Evolutionary conservation across 2,888 invertebrate species (phyloP).

Genomic region (Syritta pipiens): DNA sequence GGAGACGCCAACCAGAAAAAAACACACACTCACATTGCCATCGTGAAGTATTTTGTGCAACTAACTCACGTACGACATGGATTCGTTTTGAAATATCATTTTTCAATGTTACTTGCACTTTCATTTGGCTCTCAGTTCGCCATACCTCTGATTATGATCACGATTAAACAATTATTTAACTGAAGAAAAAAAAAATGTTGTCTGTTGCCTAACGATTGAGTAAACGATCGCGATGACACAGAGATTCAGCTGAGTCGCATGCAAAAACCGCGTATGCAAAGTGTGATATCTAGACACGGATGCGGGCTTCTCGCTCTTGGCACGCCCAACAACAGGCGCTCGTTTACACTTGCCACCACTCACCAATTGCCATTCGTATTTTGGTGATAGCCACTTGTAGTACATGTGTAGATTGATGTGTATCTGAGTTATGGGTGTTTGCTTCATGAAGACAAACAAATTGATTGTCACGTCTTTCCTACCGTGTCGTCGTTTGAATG

Average conservation of each 20-base stretch:
- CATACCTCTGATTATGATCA: too few species aligned
- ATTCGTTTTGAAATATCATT: slow-evolving; percentile 19
- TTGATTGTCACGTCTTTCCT: too few species aligned
- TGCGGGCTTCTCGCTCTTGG: slow-evolving; percentile 14
- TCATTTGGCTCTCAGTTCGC: slow-evolving; percentile 34
- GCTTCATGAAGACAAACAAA: slow-evolving; percentile 8
- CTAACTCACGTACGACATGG: background rate
- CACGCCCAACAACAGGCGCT: slow-evolving; percentile 4
- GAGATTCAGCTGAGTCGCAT: too few species aligned
- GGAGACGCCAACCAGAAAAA: background rate
- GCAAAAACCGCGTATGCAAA: too few species aligned
- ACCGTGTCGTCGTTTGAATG: slow-evolving; percentile 26
- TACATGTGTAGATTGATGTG: slow-evolving; percentile 20
- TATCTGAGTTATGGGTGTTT: slow-evolving; percentile 11
- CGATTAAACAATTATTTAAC: slow-evolving; percentile 30
- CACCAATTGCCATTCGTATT: background rate
- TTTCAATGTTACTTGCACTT: slow-evolving; percentile 54
- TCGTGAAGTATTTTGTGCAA: too few species aligned
- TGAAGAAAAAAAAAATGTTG: background rate
- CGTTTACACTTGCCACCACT: slow-evolving; percentile 11
- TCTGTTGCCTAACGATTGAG: slow-evolving; percentile 30
- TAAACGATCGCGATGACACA: slow-evolving; percentile 23
- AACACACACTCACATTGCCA: background rate
- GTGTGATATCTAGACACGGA: slow-evolving; percentile 7
- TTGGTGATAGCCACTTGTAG: slow-evolving; percentile 1